Conservation (phyloP, 2,888 invertebrate species). For the Deilephila elpenor region DNA sequence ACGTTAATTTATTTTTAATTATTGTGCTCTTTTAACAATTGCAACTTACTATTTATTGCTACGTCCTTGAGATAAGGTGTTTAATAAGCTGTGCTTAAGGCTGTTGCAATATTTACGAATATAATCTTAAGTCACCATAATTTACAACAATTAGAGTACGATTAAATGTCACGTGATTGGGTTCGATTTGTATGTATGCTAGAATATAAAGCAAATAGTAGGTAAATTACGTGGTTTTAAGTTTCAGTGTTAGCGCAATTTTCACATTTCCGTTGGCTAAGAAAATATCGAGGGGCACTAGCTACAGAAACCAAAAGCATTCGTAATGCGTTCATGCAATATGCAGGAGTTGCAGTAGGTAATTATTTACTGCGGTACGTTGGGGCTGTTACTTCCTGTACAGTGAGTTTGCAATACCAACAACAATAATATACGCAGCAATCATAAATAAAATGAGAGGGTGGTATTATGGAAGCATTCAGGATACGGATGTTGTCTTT, state of each 20-base stretch:
- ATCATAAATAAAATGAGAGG: background rate
- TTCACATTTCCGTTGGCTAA: background rate
- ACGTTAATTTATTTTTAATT: no score
- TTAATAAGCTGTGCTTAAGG: no score
- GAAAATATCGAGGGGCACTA: slow-evolving; percentile 12
- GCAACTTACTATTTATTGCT: no score
- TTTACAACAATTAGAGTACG: background rate
- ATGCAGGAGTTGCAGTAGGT: slow-evolving; percentile 17
- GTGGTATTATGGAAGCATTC: background rate
- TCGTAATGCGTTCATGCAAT: slow-evolving; percentile 24
- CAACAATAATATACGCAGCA: background rate
- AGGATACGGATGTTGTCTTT: background rate
- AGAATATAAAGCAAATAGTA: background rate
- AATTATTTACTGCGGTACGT: slow-evolving; percentile 12
- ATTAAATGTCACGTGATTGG: no score
- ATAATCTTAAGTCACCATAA: no score
- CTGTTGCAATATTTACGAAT: no score
- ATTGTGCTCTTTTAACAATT: no score
- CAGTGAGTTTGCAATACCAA: background rate
- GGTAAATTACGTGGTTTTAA: background rate
- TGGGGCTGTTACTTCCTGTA: slow-evolving; percentile 14
- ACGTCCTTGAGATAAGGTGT: no score
- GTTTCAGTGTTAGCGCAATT: background rate
- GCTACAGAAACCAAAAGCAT: slow-evolving; percentile 16
- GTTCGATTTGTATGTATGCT: no score